Evolutionary conservation across 2,113 vertebrate species (phyloP).

Genomic region (Pagrus major): DNA sequence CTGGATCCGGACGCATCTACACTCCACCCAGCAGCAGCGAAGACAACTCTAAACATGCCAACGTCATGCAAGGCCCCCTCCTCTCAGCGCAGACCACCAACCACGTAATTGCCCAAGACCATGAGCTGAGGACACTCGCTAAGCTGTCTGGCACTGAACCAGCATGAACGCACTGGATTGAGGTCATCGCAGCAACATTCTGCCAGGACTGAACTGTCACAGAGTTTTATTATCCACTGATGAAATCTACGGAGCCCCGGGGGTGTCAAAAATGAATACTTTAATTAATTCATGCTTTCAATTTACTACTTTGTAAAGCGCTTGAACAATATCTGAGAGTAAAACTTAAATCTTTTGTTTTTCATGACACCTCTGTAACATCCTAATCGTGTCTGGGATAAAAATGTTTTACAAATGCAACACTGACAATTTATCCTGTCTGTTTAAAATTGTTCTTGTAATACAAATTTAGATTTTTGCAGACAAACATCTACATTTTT

Average conservation of each 20-base stretch:
- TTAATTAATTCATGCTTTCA: not conserved
- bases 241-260: slow-evolving; percentile 4
- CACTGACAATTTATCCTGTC: not conserved
- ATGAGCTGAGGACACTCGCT: slow-evolving; percentile 68
- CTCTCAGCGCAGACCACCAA: slow-evolving; percentile 39
- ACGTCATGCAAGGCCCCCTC: slow-evolving; percentile 76
- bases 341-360: not conserved
- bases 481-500: too few relatives aligned
- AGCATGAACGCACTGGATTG: slow-evolving; percentile 63
- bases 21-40: slow-evolving; percentile 54
- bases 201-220: slow-evolving; percentile 28
- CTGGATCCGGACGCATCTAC: slow-evolving; percentile 36
- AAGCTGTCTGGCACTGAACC: slow-evolving; percentile 64
- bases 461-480: not conserved
- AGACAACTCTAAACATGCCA: slow-evolving; percentile 70
- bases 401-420: not conserved
- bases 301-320: not conserved
- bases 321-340: not conserved
- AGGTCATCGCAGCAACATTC: slow-evolving; percentile 66
- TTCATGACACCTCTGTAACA: not conserved
- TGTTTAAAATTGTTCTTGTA: not conserved
- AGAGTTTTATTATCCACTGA: slow-evolving; percentile 23
- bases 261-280: not conserved
- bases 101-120: slow-evolving; percentile 57
- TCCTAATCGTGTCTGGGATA: slow-evolving; percentile 8